Percentiles rank a stretch among this genome's conserved stretches.
phyloP scores from a whole-genome alignment of 2,888 invertebrate genomes.

The Octonoba sinensis region DNA sequence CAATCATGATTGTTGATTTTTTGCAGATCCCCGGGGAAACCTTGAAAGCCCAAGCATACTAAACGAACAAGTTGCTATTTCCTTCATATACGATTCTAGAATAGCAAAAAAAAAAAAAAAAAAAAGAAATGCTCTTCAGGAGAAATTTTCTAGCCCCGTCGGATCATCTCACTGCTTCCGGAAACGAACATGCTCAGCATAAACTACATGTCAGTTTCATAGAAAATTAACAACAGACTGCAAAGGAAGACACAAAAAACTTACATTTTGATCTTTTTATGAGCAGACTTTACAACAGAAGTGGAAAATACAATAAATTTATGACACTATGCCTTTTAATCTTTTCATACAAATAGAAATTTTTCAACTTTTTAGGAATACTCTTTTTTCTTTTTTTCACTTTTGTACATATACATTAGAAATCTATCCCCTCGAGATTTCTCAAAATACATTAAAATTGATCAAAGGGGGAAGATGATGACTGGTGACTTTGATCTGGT shows the following conservation, averaged over 20 bases:
- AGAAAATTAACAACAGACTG: no score
- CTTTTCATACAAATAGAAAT: slow-evolving; percentile 65
- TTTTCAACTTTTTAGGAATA: slow-evolving; percentile 61
- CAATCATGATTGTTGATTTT: no score
- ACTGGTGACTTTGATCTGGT: slow-evolving; percentile 35
- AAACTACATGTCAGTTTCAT: no score
- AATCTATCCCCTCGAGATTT: slow-evolving; percentile 61
- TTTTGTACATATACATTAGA: slow-evolving; percentile 64
- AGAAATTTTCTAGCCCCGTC: no score
- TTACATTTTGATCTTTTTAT: slow-evolving; percentile 61
- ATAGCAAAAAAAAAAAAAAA: no score
- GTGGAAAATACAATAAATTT: slow-evolving; percentile 65
- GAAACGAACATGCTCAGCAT: no score
- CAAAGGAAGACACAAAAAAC: not conserved
- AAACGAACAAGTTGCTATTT: no score
- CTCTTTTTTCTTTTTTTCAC: slow-evolving; percentile 51
- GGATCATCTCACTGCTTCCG: no score
- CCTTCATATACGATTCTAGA: no score
- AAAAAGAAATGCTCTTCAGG: no score
- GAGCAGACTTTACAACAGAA: slow-evolving; percentile 64
- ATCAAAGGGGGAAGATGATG: slow-evolving; percentile 42
- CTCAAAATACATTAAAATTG: slow-evolving; percentile 65
- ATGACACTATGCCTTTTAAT: slow-evolving; percentile 62
- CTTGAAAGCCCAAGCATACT: no score
- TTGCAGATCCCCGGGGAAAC: no score